These are phyloP conservation scores for Apantesis nais DNA, from an alignment of 2,888 invertebrate species.

Conservation along the genomic window DNA sequence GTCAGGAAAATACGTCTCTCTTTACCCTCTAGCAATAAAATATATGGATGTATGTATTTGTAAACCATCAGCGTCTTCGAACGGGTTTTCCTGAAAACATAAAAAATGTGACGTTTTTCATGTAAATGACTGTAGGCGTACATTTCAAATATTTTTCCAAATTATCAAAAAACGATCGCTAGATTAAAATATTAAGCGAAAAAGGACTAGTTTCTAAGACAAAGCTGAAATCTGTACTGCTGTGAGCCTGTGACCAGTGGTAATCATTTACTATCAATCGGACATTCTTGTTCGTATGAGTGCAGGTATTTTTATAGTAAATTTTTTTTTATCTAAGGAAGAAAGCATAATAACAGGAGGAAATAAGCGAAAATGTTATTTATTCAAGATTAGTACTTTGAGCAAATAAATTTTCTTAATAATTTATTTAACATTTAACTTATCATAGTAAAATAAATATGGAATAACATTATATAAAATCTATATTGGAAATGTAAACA, in stretches of 20 bases:
- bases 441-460: slow-evolving; percentile 76
- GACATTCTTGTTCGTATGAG: background rate
- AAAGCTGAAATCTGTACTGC: background rate
- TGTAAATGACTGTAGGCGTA: no score
- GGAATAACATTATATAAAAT: slow-evolving; percentile 84
- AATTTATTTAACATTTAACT: slow-evolving; percentile 76
- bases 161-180: background rate
- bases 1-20: background rate
- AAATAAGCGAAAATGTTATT: slow-evolving; percentile 60
- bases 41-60: no score
- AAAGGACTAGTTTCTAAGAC: background rate
- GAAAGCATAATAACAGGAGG: slow-evolving; percentile 24
- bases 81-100: background rate
- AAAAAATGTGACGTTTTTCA: background rate
- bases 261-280: background rate
- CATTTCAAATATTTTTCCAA: no score
- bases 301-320: no score
- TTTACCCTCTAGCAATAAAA: background rate
- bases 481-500: slow-evolving; percentile 82
- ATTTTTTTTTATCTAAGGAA: background rate
- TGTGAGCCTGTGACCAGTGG: background rate
- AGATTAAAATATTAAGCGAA: background rate
- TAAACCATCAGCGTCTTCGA: background rate
- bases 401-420: slow-evolving; percentile 81
- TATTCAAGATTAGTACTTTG: slow-evolving; percentile 77